These are phyloP conservation scores for Parasteatoda lunata DNA, from an alignment of 2,888 invertebrate species.

Conservation along the genomic window DNA sequence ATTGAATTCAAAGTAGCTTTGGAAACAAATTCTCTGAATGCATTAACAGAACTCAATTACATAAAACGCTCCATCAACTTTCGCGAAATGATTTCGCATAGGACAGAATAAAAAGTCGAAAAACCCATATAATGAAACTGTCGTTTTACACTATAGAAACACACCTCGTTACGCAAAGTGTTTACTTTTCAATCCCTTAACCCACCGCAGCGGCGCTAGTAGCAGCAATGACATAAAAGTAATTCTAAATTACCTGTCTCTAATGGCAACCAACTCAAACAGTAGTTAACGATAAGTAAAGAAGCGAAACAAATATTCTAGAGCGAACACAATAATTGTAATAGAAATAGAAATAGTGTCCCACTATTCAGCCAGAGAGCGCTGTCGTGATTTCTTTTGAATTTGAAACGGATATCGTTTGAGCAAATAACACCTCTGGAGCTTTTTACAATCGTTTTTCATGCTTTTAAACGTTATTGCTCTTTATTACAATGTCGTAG, in stretches of 20 bases:
- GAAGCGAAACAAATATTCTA: conserved; percentile 26
- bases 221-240: conserved; percentile 14
- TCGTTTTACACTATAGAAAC: not conserved
- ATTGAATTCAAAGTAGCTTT: not conserved
- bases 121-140: not conserved
- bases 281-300: conserved; percentile 59
- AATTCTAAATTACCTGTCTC: conserved; percentile 50
- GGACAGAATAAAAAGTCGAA: not conserved
- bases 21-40: not conserved
- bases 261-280: conserved; percentile 62
- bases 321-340: conserved; percentile 26
- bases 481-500: conserved; percentile 36
- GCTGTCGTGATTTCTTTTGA: conserved; percentile 45
- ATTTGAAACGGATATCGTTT: conserved; percentile 28
- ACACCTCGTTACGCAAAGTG: conserved; percentile 55
- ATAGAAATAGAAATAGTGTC: conserved; percentile 30
- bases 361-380: conserved; percentile 20
- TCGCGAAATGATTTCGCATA: not conserved
- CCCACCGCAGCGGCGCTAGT: conserved; percentile 11
- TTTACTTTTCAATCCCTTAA: conserved; percentile 57
- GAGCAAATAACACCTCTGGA: conserved; percentile 53
- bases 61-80: not conserved
- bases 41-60: not conserved
- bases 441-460: conserved; percentile 3
- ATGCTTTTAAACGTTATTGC: conserved; percentile 39